Conservation (phyloP, 2,113 vertebrate genomes). For the Panthera tigris region DNA sequence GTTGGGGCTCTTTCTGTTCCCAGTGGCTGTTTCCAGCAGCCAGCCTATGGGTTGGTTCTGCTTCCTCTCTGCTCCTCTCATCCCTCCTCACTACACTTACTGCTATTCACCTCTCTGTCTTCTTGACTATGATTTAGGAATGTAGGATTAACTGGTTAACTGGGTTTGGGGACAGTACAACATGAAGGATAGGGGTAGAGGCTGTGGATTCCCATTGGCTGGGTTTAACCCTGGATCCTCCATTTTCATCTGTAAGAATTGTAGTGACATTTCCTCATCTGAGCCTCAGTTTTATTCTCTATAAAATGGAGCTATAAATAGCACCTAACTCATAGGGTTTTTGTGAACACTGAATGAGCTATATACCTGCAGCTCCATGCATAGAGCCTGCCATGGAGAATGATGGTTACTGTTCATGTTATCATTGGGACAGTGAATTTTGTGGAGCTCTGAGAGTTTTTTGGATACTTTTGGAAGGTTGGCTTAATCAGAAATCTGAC, state of each 20-base stretch:
- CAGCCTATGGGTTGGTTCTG: not conserved
- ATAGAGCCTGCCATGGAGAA: not conserved
- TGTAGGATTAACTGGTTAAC: not conserved
- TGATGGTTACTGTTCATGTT: not conserved
- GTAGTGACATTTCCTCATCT: not conserved
- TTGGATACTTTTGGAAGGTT: not conserved
- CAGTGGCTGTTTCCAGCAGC: not conserved
- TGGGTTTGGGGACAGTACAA: no score
- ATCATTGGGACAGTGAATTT: not conserved
- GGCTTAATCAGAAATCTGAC: not conserved
- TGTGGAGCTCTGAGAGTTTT: not conserved
- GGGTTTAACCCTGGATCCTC: not conserved
- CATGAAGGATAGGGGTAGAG: not conserved
- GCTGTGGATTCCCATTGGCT: not conserved
- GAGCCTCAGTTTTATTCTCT: not conserved
- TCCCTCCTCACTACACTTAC: not conserved
- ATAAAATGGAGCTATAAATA: not conserved
- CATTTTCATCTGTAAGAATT: not conserved
- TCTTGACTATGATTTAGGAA: not conserved
- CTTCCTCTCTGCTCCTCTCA: rapidly evolving
- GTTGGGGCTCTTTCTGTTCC: not conserved
- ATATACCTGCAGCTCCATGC: rapidly evolving
- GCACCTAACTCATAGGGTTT: no score
- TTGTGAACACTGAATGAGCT: rapidly evolving
- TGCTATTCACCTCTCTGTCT: not conserved